A percentile compares a stretch with the other conserved stretches of the same genome.
phyloP scores from a whole-genome alignment of 2,797 vertebrate species.

The Lagodon rhomboides region DNA sequence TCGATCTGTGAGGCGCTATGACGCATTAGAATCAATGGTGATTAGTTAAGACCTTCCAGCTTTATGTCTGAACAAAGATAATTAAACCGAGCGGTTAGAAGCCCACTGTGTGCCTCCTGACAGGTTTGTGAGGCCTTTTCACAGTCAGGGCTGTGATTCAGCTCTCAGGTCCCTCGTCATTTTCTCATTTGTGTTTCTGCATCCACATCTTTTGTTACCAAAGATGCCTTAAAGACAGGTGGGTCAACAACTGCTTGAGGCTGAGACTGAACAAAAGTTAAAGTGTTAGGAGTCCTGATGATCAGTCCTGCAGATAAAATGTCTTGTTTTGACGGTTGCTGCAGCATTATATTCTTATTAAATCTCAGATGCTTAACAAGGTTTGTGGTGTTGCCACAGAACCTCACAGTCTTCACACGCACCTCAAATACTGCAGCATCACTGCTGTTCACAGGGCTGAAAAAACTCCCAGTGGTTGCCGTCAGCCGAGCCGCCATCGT shows the following conservation, averaged over 20 bases:
- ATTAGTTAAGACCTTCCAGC: conserved; percentile 48
- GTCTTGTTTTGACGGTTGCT: too few relatives aligned
- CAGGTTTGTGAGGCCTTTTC: conserved; percentile 24
- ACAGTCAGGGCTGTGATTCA: conserved; percentile 14
- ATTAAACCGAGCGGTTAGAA: conserved; percentile 43
- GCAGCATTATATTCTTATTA: too few relatives aligned
- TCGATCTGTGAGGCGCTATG: conserved; percentile 46
- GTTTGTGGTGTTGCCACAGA: too few relatives aligned
- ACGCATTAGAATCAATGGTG: conserved; percentile 58
- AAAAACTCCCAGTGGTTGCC: too few relatives aligned
- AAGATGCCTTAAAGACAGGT: background rate
- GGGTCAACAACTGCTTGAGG: background rate
- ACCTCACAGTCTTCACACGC: too few relatives aligned
- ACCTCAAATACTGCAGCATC: too few relatives aligned
- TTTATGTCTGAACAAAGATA: conserved; percentile 34
- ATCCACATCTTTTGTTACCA: background rate
- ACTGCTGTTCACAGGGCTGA: too few relatives aligned
- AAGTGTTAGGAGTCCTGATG: background rate
- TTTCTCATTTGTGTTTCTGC: background rate
- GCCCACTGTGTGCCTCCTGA: background rate
- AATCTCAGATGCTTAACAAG: too few relatives aligned
- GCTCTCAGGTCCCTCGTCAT: background rate
- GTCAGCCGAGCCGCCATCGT: too few relatives aligned
- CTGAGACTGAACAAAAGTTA: background rate
- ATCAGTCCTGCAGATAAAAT: background rate